These are phyloP conservation scores for Promerops cafer DNA, from an alignment of 2,113 vertebrate genomes.

Conservation along the genomic window DNA sequence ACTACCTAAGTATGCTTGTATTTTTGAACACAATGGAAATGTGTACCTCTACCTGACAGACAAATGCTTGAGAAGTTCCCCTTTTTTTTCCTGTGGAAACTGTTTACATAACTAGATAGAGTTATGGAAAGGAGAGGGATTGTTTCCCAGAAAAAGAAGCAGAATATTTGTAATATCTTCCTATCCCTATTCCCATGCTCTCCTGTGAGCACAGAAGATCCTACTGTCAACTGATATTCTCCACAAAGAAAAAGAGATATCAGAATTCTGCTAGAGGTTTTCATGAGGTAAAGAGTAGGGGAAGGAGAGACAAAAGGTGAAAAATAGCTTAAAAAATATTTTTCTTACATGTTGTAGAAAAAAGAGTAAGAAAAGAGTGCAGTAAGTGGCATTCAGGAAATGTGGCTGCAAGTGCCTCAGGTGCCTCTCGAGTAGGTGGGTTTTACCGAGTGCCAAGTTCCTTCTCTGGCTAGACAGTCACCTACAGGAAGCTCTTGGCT, in stretches of 20 bases:
- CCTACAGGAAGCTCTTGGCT: conserved; percentile 43
- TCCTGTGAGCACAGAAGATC: neutral
- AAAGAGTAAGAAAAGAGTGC: neutral
- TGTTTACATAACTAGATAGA: neutral
- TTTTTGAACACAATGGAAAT: neutral
- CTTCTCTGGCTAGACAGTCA: conserved; percentile 26
- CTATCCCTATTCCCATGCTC: neutral
- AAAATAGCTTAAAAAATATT: neutral
- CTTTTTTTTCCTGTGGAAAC: neutral
- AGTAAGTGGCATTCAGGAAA: neutral
- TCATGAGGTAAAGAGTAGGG: neutral
- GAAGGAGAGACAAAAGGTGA: neutral
- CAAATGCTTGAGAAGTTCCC: neutral
- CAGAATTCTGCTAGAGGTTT: neutral
- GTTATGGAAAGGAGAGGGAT: neutral
- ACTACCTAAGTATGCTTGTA: neutral
- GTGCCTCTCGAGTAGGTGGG: neutral
- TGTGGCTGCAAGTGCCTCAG: neutral
- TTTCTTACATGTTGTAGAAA: neutral
- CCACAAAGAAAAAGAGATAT: neutral
- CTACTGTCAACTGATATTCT: neutral
- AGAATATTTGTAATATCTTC: neutral
- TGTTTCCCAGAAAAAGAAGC: neutral
- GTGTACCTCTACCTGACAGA: neutral
- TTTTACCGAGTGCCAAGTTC: conserved; percentile 17